Base-by-base conservation (phyloP, 1,140 invertebrate species). In the Pinna nobilis region DNA sequence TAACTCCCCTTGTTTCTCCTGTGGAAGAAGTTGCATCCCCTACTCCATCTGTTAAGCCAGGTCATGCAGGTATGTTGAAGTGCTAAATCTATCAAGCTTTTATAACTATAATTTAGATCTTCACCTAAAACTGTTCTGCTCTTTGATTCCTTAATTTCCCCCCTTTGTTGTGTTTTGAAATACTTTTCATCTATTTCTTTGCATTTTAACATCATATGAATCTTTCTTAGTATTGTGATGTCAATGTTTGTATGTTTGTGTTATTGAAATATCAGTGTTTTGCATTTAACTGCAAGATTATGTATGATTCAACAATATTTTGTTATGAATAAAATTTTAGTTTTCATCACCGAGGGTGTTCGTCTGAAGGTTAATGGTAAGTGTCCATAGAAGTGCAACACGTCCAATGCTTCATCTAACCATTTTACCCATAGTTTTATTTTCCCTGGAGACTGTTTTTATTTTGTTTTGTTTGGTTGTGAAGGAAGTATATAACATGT, bases 261-360 rank as follows among this genome's bases (percentile, higher is more conserved):
- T n/a, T n/a, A n/a, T n/a, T n/a, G n/a, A n/a, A n/a, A n/a, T n/a
- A n/a, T n/a, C n/a, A n/a, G n/a, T n/a, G n/a, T n/a, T n/a, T n/a
- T n/a, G n/a, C n/a, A n/a, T n/a, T n/a, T n/a, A n/a, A n/a, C n/a
- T n/a, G n/a, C n/a, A n/a, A n/a, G n/a, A n/a, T n/a, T n/a, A n/a
- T n/a, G n/a, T n/a, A n/a, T n/a, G n/a, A n/a, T n/a, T n/a, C n/a
- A n/a, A n/a, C n/a, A n/a, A n/a, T n/a, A n/a, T n/a, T n/a, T n/a
- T n/a, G n/a, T n/a, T n/a, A n/a, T n/a, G n/a, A n/a, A n/a, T n/a
- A 23, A 59, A 32, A 30, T 59, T 59, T 20, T 32, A 59, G 55
- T 59, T 30, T 59, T 59, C 37, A 35, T 59, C 30, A 59, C 55
- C 13, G 55, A 59, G 55, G 55, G 37, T n/a, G 55, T 33, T 20